A percentile compares a stretch with the other conserved stretches of the same genome.
phyloP scores from a whole-genome alignment of 2,113 vertebrate genomes.

The Gracilinanus agilis region DNA sequence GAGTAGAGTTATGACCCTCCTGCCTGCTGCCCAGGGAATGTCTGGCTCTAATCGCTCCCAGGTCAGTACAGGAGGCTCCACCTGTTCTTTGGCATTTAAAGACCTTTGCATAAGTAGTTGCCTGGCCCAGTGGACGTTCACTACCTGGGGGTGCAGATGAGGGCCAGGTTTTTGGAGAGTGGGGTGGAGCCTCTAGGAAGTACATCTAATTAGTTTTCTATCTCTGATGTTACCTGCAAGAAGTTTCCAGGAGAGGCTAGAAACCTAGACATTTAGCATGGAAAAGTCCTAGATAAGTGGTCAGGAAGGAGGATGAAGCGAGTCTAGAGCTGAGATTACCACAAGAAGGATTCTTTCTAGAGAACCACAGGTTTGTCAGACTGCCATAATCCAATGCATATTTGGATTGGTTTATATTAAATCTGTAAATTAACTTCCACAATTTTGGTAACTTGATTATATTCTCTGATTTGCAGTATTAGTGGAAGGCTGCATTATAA shows the following conservation, averaged over 20 bases:
- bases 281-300: background rate
- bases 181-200: background rate
- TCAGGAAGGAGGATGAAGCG: background rate
- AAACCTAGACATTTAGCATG: background rate
- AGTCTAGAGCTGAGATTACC: background rate
- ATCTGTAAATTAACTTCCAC: background rate
- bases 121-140: background rate
- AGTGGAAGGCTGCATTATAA: background rate
- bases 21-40: background rate
- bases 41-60: background rate
- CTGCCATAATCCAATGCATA: background rate
- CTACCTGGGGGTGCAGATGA: background rate
- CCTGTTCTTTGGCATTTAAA: no score
- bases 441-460: background rate
- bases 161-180: background rate
- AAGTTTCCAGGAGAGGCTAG: background rate
- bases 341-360: background rate
- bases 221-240: background rate
- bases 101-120: no score
- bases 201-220: background rate
- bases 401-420: background rate
- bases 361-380: background rate
- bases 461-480: background rate
- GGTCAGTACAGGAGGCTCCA: background rate
- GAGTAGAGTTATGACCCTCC: background rate